phyloP scores from a whole-genome alignment of 2,113 vertebrate genomes.

The Neotragus moschatus region DNA sequence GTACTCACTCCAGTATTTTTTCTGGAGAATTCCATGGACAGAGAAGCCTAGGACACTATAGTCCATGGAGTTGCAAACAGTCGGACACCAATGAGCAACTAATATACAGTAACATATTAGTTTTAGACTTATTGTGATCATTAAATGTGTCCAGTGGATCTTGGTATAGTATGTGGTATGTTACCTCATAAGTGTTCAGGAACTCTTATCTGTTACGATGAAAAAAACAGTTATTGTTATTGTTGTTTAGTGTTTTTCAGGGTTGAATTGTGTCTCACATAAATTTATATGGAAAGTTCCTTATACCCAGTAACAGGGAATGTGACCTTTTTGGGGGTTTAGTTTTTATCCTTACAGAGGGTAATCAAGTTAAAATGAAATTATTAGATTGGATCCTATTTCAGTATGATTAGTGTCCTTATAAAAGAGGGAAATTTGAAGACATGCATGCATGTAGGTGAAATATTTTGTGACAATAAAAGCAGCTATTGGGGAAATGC shows the following conservation, averaged over 20 bases:
- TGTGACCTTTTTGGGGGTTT: background rate
- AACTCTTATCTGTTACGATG: background rate
- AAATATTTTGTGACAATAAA: background rate
- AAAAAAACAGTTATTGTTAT: background rate
- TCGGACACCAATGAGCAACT: background rate
- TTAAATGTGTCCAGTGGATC: background rate
- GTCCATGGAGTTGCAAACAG: background rate
- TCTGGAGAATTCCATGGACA: background rate
- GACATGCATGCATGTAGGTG: background rate
- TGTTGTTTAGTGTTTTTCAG: background rate
- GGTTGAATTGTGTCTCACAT: background rate
- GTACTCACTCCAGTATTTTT: background rate
- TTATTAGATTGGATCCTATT: background rate
- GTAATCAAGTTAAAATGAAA: background rate
- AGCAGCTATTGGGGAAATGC: background rate
- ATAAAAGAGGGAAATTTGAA: background rate
- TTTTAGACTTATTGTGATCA: background rate
- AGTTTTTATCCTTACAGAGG: background rate
- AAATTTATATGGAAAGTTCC: background rate
- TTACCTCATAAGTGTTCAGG: background rate
- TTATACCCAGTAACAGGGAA: background rate
- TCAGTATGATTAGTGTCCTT: background rate
- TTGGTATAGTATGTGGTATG: background rate
- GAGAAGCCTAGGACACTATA: fast-evolving
- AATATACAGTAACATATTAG: background rate